Evolutionary conservation across 2,797 vertebrate species (phyloP).

Genomic region (Malacoraja senta): DNA sequence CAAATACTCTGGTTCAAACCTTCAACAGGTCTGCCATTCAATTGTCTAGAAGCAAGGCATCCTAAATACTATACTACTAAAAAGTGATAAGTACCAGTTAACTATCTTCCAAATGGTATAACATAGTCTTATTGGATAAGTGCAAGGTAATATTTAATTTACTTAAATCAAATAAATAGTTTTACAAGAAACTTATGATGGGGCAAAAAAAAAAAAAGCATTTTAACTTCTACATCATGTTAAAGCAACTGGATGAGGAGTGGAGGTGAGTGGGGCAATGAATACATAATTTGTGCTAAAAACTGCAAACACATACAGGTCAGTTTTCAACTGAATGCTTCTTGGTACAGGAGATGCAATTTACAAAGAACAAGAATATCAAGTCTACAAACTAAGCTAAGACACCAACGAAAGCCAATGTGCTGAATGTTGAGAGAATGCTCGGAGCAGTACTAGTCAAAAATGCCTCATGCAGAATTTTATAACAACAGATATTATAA

Average conservation of each 20-base stretch:
- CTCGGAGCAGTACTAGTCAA: background rate
- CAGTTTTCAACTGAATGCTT: background rate
- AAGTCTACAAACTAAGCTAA: background rate
- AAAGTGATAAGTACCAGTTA: background rate
- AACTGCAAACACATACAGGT: background rate
- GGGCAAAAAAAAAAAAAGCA: background rate
- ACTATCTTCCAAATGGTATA: background rate
- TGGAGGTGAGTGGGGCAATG: background rate
- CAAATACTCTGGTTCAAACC: background rate
- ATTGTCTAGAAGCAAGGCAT: background rate
- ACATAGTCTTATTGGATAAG: background rate
- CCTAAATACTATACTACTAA: background rate
- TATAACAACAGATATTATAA: background rate
- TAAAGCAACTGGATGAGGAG: background rate
- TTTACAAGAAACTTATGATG: background rate
- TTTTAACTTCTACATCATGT: background rate
- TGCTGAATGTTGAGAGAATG: background rate
- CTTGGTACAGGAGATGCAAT: background rate
- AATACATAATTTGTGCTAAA: background rate
- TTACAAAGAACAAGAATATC: background rate
- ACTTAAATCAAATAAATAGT: conserved; percentile 3
- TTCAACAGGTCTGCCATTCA: background rate
- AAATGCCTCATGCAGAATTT: background rate
- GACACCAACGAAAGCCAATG: background rate
- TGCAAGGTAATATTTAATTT: background rate